Conservation (phyloP, 2,888 invertebrate species). For the Hyppa rectilinea region DNA sequence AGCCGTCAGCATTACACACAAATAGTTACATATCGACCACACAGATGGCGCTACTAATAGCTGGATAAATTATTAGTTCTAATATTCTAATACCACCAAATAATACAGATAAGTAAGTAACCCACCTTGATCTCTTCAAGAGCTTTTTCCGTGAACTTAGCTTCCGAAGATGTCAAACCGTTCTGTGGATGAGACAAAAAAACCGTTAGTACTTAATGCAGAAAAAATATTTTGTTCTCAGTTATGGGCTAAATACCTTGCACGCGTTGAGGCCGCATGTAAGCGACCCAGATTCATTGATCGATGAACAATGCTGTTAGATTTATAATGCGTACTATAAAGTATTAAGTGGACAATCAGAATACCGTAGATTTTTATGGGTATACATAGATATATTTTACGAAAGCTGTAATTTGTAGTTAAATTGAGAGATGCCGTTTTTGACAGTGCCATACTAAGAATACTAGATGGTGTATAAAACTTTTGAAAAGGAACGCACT, state of each 20-base stretch:
- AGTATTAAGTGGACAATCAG: slow-evolving; percentile 26
- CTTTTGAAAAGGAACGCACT: neutral
- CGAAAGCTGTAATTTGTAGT: neutral
- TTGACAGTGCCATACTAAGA: no score
- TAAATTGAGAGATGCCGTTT: neutral
- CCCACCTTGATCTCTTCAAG: slow-evolving; percentile 88
- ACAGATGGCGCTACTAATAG: slow-evolving; percentile 73
- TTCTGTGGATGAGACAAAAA: slow-evolving; percentile 77
- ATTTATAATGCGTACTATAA: slow-evolving; percentile 37
- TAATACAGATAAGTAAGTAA: slow-evolving; percentile 21
- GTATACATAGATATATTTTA: neutral
- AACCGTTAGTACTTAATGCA: slow-evolving; percentile 24
- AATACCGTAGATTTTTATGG: neutral
- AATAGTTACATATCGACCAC: accelerated
- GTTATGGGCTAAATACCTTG: slow-evolving; percentile 56
- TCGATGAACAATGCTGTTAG: slow-evolving; percentile 63
- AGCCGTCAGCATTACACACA: neutral
- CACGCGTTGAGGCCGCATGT: slow-evolving; percentile 46
- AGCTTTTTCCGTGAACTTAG: slow-evolving; percentile 83
- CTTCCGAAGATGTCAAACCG: slow-evolving; percentile 81
- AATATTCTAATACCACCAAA: slow-evolving; percentile 13
- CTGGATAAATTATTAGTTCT: no score
- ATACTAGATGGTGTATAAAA: no score
- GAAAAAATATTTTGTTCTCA: slow-evolving; percentile 31
- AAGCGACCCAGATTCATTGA: slow-evolving; percentile 61